phyloP scores from a whole-genome alignment of 2,888 invertebrate species.

The Lepas anatifera region DNA sequence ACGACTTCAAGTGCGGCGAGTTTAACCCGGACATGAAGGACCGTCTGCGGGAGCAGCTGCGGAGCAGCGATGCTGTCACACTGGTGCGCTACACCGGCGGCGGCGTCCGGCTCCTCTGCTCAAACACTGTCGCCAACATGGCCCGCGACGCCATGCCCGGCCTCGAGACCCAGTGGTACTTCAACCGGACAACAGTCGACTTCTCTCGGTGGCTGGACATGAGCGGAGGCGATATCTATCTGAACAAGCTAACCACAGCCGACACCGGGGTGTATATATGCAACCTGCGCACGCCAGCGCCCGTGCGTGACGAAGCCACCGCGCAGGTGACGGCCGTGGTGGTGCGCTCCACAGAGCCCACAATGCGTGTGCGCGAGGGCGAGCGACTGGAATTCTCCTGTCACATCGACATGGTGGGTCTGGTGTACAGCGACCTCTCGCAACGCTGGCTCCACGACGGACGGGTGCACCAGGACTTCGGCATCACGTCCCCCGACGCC shows the following conservation, averaged over 20 bases:
- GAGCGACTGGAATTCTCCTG: constrained; percentile 3
- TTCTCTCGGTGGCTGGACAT: neutral
- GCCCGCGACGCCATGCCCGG: neutral
- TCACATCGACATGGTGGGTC: constrained; percentile 6
- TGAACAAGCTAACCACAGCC: neutral
- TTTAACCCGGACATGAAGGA: constrained; percentile 6
- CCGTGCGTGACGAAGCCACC: neutral
- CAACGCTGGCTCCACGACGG: constrained; percentile 3
- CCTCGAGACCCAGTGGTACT: neutral
- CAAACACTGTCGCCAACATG: neutral
- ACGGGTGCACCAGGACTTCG: neutral
- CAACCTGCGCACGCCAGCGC: neutral
- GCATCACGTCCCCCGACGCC: neutral
- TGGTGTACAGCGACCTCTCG: constrained; percentile 1
- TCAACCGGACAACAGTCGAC: neutral
- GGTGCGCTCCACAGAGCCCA: neutral
- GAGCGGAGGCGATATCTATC: neutral
- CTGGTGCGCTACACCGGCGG: neutral
- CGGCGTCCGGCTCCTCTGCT: neutral
- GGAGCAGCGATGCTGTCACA: neutral
- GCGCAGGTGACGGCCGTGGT: neutral
- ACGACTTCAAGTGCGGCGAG: constrained; percentile 11
- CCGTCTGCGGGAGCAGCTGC: neutral
- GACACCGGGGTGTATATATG: constrained; percentile 5
- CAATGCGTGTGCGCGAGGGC: neutral